phyloP scores from a whole-genome alignment of 1,140 invertebrate species.

The Myzus persicae region DNA sequence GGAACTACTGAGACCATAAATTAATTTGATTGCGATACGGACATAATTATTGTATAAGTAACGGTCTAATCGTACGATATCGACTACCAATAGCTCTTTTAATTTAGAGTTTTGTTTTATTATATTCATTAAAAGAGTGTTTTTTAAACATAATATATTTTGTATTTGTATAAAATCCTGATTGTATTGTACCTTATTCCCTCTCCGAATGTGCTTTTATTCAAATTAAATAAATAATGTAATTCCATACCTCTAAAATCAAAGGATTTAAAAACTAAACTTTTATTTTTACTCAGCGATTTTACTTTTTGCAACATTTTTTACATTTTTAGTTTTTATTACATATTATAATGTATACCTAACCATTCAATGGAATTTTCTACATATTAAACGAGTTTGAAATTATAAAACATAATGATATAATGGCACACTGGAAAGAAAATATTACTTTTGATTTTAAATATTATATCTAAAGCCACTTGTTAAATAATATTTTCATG shows the following conservation, averaged over 20 bases:
- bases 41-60: conserved; percentile 8
- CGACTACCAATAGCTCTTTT: not conserved
- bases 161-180: not conserved
- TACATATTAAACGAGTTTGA: not conserved
- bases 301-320: not conserved
- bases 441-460: not conserved
- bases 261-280: not conserved
- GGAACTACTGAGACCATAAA: not conserved
- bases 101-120: not conserved
- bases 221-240: not conserved
- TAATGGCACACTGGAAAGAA: not conserved
- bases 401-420: not conserved
- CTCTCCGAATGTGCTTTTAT: not conserved
- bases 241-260: not conserved
- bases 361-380: not conserved
- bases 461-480: not conserved
- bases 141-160: not conserved
- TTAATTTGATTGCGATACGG: not conserved
- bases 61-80: not conserved
- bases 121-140: not conserved
- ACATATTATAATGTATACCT: not conserved
- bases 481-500: not conserved
- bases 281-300: not conserved
- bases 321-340: not conserved
- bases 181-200: not conserved